Conservation (phyloP, 2,888 invertebrate genomes). For the Nemapogon koenigi region DNA sequence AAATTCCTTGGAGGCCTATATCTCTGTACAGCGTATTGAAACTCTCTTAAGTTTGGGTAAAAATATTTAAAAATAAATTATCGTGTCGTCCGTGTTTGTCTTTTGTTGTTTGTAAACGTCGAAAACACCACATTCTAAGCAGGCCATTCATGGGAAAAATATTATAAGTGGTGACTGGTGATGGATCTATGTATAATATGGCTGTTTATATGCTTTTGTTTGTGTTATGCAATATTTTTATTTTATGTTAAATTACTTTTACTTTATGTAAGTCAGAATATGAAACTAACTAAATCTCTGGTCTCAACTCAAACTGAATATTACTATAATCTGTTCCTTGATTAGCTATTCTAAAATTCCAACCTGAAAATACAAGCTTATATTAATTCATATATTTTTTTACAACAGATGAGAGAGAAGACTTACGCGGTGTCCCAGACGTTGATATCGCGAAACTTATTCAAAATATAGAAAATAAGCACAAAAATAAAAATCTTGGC, state of each 20-base stretch:
- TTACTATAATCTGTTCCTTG: too few species aligned
- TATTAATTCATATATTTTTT: neutral
- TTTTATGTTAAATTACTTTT: too few species aligned
- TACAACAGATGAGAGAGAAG: slow-evolving; percentile 49
- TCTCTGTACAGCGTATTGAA: slow-evolving; percentile 65
- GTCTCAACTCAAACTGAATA: too few species aligned
- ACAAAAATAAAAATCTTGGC: slow-evolving; percentile 35
- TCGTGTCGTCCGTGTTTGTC: neutral
- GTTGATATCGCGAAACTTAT: slow-evolving; percentile 55
- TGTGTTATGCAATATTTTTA: too few species aligned
- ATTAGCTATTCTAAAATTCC: too few species aligned
- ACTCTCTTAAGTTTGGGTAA: slow-evolving; percentile 63
- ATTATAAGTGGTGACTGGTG: too few species aligned
- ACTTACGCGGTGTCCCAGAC: slow-evolving; percentile 49
- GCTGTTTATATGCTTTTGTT: too few species aligned
- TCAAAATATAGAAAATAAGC: slow-evolving; percentile 39
- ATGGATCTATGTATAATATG: too few species aligned
- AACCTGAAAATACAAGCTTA: neutral
- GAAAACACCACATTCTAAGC: too few species aligned
- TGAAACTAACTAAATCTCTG: too few species aligned
- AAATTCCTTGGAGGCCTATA: slow-evolving; percentile 61
- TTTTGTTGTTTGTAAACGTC: neutral
- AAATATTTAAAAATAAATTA: slow-evolving; percentile 30
- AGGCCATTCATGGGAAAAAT: too few species aligned
- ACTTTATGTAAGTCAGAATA: too few species aligned